phyloP scores from a whole-genome alignment of 2,113 vertebrate genomes.

The Furnarius figulus region DNA sequence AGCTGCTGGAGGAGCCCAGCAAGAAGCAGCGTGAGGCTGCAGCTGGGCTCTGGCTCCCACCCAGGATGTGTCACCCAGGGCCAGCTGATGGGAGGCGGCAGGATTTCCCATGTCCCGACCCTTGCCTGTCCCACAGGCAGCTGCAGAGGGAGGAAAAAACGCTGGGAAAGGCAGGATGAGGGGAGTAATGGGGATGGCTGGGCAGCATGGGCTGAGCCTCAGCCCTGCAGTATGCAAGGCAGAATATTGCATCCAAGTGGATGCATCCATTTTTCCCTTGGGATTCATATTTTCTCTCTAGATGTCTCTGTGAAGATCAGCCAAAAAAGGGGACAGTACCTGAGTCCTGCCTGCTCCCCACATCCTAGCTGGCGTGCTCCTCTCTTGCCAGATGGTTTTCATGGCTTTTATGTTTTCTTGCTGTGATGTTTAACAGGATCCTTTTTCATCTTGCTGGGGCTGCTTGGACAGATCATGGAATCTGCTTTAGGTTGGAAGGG shows the following conservation, averaged over 20 bases:
- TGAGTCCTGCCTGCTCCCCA: neutral
- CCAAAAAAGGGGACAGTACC: neutral
- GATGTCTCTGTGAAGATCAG: neutral
- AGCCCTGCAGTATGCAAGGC: fast-evolving
- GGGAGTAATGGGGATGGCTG: neutral
- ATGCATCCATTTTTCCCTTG: neutral
- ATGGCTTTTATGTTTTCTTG: neutral
- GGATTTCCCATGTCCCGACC: neutral
- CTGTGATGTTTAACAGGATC: neutral
- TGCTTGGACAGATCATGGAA: neutral
- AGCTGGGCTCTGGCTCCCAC: neutral
- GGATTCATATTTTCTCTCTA: neutral
- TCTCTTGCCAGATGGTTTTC: neutral
- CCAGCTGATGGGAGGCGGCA: neutral
- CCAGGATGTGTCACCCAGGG: neutral
- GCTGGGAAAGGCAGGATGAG: neutral
- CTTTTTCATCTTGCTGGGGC: neutral
- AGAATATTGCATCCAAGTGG: neutral
- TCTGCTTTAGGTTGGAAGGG: neutral
- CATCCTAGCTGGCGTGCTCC: fast-evolving
- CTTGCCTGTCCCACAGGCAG: neutral
- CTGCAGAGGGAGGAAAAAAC: neutral
- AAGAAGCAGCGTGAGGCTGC: neutral
- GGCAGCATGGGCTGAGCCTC: neutral
- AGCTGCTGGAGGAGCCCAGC: neutral